Conservation (phyloP, 1,140 invertebrate genomes). For the Heliconius hermathena region DNA sequence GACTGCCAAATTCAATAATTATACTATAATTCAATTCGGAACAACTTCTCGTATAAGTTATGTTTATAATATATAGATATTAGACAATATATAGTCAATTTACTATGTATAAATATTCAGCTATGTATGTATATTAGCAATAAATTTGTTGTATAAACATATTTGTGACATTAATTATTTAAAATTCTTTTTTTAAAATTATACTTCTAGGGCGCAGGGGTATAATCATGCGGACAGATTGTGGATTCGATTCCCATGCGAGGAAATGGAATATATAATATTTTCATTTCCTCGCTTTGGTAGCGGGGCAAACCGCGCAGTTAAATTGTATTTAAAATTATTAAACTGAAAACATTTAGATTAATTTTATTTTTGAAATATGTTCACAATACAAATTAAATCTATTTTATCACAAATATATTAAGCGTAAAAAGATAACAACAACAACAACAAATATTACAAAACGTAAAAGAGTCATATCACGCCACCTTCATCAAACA, state of each 20-base stretch:
- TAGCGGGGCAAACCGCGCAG: too few relatives aligned
- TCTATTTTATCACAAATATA: background rate
- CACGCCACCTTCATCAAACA: constrained; percentile 63
- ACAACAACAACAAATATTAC: background rate
- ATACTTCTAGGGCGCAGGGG: too few relatives aligned
- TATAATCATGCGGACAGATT: too few relatives aligned
- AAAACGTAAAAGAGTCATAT: constrained; percentile 49
- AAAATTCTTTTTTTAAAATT: background rate
- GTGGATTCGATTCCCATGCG: too few relatives aligned
- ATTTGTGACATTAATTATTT: background rate
- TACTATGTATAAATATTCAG: background rate
- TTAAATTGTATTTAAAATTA: too few relatives aligned
- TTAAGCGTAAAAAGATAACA: background rate
- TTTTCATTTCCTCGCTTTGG: too few relatives aligned
- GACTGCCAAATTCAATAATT: constrained; percentile 22
- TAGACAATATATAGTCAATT: background rate
- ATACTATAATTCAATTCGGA: constrained; percentile 13
- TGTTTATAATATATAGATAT: background rate
- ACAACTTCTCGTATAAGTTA: background rate
- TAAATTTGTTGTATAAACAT: background rate
- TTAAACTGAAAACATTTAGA: too few relatives aligned
- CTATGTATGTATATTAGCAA: background rate
- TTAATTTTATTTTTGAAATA: too few relatives aligned
- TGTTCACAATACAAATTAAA: background rate
- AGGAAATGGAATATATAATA: too few relatives aligned